Percentiles rank a stretch among this genome's conserved stretches.
Conservation (phyloP, 2,888 invertebrate species). For the Catocala nupta region DNA sequence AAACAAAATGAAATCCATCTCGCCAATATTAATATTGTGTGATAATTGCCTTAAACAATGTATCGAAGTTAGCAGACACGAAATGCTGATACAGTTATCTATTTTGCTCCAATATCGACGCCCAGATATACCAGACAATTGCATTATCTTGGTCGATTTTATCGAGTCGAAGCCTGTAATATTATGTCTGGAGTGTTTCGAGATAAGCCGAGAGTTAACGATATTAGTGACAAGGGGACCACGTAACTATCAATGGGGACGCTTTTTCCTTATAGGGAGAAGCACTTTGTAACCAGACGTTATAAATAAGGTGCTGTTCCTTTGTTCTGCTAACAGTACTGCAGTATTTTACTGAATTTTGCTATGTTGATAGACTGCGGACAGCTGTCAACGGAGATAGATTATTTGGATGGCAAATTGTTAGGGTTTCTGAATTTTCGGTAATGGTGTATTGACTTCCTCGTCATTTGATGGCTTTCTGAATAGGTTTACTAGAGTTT, state of each 20-base stretch:
- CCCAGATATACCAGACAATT: slow-evolving; percentile 49
- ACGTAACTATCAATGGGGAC: slow-evolving; percentile 5
- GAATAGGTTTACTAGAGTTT: too few species aligned
- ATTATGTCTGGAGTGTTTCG: slow-evolving; percentile 41
- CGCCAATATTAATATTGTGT: slow-evolving; percentile 10
- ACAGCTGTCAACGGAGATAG: neutral
- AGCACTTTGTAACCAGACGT: slow-evolving; percentile 1
- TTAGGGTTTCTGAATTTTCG: too few species aligned
- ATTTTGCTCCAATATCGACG: slow-evolving; percentile 41
- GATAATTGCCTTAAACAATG: slow-evolving; percentile 22
- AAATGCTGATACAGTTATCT: slow-evolving; percentile 35
- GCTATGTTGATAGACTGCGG: neutral
- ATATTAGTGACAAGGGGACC: slow-evolving; percentile 38
- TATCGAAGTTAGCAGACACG: slow-evolving; percentile 12
- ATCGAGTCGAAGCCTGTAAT: slow-evolving; percentile 43
- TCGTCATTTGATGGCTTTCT: too few species aligned
- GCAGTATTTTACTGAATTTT: too few species aligned
- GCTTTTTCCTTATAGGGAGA: slow-evolving; percentile 7
- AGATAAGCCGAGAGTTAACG: slow-evolving; percentile 53
- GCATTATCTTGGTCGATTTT: slow-evolving; percentile 57
- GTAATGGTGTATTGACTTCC: too few species aligned
- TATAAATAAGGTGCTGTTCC: neutral
- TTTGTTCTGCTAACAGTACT: neutral
- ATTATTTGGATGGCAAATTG: neutral
- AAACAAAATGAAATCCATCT: slow-evolving; percentile 3